Conservation (phyloP, 2,888 invertebrate species). For the Thereva unica region DNA sequence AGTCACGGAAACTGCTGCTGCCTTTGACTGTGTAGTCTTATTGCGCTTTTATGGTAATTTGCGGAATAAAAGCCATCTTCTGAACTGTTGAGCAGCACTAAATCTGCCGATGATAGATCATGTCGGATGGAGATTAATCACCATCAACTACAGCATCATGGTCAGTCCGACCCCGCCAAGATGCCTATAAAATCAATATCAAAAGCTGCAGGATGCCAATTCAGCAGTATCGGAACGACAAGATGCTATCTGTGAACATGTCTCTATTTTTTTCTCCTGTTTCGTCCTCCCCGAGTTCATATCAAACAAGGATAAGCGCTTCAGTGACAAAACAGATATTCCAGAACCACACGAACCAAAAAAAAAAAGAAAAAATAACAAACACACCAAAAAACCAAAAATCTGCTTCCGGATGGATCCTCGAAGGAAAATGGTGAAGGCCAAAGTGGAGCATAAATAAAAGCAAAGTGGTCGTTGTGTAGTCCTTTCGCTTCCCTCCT, state of each 20-base stretch:
- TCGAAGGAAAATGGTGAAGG: neutral
- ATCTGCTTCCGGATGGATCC: slow-evolving; percentile 9
- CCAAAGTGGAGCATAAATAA: slow-evolving; percentile 24
- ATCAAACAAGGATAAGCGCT: slow-evolving; percentile 5
- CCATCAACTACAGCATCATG: no score
- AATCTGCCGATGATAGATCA: no score
- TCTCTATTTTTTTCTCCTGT: neutral
- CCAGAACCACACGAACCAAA: neutral
- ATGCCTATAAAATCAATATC: slow-evolving; percentile 17
- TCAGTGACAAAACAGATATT: slow-evolving; percentile 10
- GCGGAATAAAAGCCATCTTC: no score
- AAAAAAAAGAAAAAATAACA: no score
- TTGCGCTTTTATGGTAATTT: no score
- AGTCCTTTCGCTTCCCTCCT: slow-evolving; percentile 20
- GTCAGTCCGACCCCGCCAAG: no score
- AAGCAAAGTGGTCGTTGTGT: slow-evolving; percentile 21
- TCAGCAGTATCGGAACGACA: neutral
- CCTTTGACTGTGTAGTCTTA: no score
- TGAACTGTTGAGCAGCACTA: no score
- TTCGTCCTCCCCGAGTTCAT: neutral
- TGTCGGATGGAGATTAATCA: no score
- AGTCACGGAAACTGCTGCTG: no score
- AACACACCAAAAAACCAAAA: neutral
- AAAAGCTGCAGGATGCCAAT: slow-evolving; percentile 7
- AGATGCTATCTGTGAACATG: neutral